Conservation (phyloP, 1,140 invertebrate genomes). For the Antheraea pernyi region DNA sequence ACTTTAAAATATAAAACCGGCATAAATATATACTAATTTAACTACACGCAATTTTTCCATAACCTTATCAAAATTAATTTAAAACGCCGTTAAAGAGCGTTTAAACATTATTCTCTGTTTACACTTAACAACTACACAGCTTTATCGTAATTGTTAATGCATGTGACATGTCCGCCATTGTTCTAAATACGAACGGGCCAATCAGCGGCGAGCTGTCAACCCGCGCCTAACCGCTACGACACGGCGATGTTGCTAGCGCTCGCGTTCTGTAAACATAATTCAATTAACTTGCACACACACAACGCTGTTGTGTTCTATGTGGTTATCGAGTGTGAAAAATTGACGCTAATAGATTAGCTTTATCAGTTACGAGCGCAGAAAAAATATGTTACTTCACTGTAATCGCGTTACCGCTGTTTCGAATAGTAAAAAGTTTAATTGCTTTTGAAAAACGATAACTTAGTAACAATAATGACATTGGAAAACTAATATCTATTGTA, state of each 20-base stretch:
- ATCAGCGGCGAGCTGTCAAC: conserved; percentile 24
- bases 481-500: too few relatives aligned
- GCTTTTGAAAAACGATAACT: too few relatives aligned
- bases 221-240: conserved; percentile 25
- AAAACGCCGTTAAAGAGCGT: neutral
- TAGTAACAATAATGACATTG: too few relatives aligned
- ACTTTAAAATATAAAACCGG: neutral
- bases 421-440: too few relatives aligned
- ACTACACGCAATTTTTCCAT: neutral
- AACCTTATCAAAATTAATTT: neutral
- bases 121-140: neutral
- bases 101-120: neutral
- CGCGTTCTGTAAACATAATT: conserved; percentile 63
- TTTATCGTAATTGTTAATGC: conserved; percentile 7
- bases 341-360: conserved; percentile 43
- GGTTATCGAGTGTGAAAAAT: conserved; percentile 47
- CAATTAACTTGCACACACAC: conserved; percentile 39
- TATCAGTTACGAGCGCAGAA: conserved; percentile 32
- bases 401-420: neutral
- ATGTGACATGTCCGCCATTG: conserved; percentile 37
- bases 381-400: conserved; percentile 23
- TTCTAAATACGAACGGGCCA: conserved; percentile 38
- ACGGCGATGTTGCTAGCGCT: conserved; percentile 19
- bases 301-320: conserved; percentile 32
- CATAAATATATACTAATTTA: neutral